Conservation (phyloP, 2,888 invertebrate species). For the Scaptomyza caliginosa region DNA sequence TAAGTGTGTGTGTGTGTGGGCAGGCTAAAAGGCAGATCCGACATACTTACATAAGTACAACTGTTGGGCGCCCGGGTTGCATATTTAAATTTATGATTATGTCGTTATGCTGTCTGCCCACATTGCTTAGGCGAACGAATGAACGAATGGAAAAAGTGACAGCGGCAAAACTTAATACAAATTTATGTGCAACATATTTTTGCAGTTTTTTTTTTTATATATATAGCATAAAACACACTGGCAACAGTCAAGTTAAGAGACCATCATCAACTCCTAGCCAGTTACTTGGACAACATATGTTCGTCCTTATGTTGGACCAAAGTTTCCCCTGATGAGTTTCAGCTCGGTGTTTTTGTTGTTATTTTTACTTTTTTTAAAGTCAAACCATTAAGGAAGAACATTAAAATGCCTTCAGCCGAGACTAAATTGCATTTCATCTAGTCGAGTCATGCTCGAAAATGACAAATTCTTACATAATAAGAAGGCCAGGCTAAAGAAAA, state of each 20-base stretch:
- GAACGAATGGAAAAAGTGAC: slow-evolving; percentile 56
- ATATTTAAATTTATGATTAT: slow-evolving; percentile 83
- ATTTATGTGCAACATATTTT: slow-evolving; percentile 82
- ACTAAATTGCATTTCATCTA: slow-evolving; percentile 72
- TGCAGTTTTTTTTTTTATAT: slow-evolving; percentile 58
- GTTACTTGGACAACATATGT: slow-evolving; percentile 65
- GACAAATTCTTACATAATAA: slow-evolving; percentile 77
- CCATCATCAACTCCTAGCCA: slow-evolving; percentile 12
- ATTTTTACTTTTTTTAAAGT: slow-evolving; percentile 33
- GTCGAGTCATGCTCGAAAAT: slow-evolving; percentile 69
- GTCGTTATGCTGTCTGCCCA: slow-evolving; percentile 77
- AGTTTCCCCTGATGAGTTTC: slow-evolving; percentile 44
- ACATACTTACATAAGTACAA: slow-evolving; percentile 23
- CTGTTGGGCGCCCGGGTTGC: slow-evolving; percentile 54
- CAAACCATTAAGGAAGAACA: slow-evolving; percentile 61
- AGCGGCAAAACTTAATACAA: slow-evolving; percentile 79
- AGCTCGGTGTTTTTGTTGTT: slow-evolving; percentile 14
- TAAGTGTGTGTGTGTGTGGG: neutral
- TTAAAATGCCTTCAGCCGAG: slow-evolving; percentile 63
- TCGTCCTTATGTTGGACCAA: slow-evolving; percentile 39
- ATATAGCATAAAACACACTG: slow-evolving; percentile 20
- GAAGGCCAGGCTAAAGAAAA: slow-evolving; percentile 59
- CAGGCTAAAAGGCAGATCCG: slow-evolving; percentile 1
- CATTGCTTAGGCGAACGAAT: slow-evolving; percentile 61
- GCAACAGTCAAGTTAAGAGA: slow-evolving; percentile 29